A percentile compares a stretch with the other conserved stretches of the same genome.
These are phyloP conservation scores for Octomys mimax DNA, from an alignment of 2,797 vertebrate species.

Conservation along the genomic window DNA sequence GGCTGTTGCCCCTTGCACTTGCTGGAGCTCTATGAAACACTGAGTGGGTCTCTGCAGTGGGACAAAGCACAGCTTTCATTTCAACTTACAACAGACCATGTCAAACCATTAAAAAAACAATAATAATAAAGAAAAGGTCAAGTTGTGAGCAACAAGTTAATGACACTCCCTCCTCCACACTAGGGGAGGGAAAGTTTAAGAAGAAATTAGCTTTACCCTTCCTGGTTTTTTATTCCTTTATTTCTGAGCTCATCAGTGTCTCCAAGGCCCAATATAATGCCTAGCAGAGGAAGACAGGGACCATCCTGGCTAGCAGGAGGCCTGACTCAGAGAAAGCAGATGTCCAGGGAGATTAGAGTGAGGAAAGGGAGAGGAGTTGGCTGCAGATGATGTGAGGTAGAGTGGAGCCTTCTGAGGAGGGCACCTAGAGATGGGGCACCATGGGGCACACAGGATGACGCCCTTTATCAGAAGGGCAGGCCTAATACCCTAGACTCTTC, in stretches of 20 bases:
- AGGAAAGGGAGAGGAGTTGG: neutral
- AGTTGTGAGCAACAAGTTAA: neutral
- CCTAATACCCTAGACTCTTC: neutral
- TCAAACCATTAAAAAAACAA: neutral
- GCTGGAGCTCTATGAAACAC: neutral
- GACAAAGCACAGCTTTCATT: constrained; percentile 9
- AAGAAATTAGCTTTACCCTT: neutral
- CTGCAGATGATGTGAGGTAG: neutral
- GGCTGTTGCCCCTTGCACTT: neutral
- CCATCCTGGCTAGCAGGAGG: accelerated
- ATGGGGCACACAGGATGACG: neutral
- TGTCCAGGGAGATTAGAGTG: constrained; percentile 16
- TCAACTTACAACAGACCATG: neutral
- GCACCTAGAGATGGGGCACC: neutral
- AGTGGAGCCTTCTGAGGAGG: neutral
- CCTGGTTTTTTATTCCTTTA: neutral
- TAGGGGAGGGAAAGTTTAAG: neutral
- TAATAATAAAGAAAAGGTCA: neutral
- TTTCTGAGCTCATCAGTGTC: neutral
- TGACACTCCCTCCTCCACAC: neutral
- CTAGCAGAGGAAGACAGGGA: neutral
- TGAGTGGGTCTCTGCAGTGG: neutral
- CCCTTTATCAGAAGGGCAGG: accelerated
- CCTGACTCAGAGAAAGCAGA: neutral
- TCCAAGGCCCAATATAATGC: neutral